Conservation (phyloP, 2,797 vertebrate species). For the Toxotes lorentzi region DNA sequence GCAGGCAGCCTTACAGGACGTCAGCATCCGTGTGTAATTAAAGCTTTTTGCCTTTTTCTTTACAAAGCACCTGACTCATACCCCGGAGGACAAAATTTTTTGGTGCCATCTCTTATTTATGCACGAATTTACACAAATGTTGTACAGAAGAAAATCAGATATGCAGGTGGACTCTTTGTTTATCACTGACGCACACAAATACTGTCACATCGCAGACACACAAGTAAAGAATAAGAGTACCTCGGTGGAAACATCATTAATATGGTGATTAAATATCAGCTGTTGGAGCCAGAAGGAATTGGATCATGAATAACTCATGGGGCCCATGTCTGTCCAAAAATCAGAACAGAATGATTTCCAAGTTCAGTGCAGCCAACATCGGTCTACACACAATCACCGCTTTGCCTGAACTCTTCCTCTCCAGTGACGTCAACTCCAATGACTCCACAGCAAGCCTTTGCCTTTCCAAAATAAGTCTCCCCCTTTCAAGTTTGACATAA, state of each 20-base stretch:
- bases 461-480: conserved; percentile 54
- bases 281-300: conserved; percentile 32
- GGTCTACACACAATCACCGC: conserved; percentile 24
- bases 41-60: conserved; percentile 71
- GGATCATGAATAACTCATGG: conserved; percentile 68
- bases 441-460: conserved; percentile 23
- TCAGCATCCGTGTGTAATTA: conserved; percentile 74
- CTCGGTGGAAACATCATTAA: conserved; percentile 48
- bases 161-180: conserved; percentile 7
- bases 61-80: conserved; percentile 32
- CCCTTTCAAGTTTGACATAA: conserved; percentile 70
- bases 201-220: not conserved
- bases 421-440: conserved; percentile 17
- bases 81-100: conserved; percentile 1
- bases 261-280: conserved; percentile 59
- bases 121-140: conserved; percentile 26
- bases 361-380: conserved; percentile 30
- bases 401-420: conserved; percentile 40
- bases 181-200: conserved; percentile 7
- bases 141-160: conserved; percentile 11
- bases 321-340: conserved; percentile 47
- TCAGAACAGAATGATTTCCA: conserved; percentile 43
- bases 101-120: conserved; percentile 29
- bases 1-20: conserved; percentile 61
- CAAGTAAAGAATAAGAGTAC: conserved; percentile 24